phyloP scores from a whole-genome alignment of 2,797 vertebrate species.

The Rhinichthys osculus region DNA sequence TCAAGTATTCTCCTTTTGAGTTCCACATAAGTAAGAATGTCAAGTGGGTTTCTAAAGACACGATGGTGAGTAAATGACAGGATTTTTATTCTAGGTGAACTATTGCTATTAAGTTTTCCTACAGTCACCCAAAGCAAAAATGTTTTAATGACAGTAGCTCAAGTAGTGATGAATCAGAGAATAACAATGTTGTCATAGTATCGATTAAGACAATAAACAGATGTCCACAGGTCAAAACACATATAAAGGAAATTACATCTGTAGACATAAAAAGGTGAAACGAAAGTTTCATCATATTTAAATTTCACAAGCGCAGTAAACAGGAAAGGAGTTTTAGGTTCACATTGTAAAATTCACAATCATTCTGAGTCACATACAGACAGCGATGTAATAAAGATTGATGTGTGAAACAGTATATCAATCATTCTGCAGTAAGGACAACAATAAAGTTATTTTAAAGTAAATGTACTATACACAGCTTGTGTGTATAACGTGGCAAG shows the following conservation, averaged over 20 bases:
- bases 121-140: neutral
- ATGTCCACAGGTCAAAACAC: conserved; percentile 52
- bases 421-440: neutral
- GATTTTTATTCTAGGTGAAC: neutral
- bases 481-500: neutral
- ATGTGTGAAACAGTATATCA: neutral
- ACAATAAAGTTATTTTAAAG: neutral
- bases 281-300: conserved; percentile 16
- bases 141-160: neutral
- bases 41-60: neutral
- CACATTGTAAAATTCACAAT: neutral
- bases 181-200: conserved; percentile 41
- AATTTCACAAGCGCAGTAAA: conserved; percentile 1
- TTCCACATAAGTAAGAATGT: neutral
- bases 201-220: conserved; percentile 46
- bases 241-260: conserved; percentile 7
- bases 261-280: neutral
- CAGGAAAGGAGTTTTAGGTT: neutral
- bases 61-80: neutral
- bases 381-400: neutral
- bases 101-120: neutral
- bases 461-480: neutral
- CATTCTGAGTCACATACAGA: conserved; percentile 21
- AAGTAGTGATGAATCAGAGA: conserved; percentile 51
- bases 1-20: neutral